These are phyloP conservation scores for Coreius guichenoti DNA, from an alignment of 2,797 vertebrate genomes.

Conservation along the genomic window DNA sequence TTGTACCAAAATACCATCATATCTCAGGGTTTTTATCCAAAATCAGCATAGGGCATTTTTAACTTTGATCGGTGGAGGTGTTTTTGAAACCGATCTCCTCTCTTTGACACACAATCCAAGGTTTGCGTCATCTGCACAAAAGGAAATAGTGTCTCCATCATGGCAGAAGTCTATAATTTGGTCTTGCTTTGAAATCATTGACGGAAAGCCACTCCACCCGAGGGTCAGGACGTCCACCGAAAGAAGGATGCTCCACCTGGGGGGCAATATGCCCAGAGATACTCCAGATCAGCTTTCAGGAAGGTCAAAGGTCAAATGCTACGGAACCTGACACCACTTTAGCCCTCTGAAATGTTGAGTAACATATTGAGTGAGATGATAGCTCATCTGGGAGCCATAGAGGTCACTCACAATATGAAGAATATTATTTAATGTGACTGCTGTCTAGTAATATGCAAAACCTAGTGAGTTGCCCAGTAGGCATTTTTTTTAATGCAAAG, in stretches of 20 bases:
- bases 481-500: background rate
- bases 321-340: conserved; percentile 65
- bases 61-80: conserved; percentile 16
- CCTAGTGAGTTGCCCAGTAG: no score
- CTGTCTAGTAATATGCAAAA: conserved; percentile 2
- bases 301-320: conserved; percentile 71
- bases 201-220: conserved; percentile 34
- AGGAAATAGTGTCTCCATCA: conserved; percentile 15
- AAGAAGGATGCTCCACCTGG: conserved; percentile 51
- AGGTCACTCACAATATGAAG: conserved; percentile 55
- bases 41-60: background rate
- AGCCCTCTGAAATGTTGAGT: conserved; percentile 63
- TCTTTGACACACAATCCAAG: conserved; percentile 33
- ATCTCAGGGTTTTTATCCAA: background rate
- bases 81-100: conserved; percentile 31
- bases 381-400: conserved; percentile 58
- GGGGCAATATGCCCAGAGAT: conserved; percentile 57
- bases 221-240: conserved; percentile 21
- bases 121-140: conserved; percentile 16
- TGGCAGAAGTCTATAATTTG: conserved; percentile 30
- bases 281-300: conserved; percentile 59
- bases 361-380: conserved; percentile 62
- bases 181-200: conserved; percentile 48
- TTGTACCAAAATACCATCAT: conserved; percentile 1
- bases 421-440: conserved; percentile 15